These are phyloP conservation scores for Grammomys surdaster DNA, from an alignment of 2,113 vertebrate genomes.

Conservation along the genomic window DNA sequence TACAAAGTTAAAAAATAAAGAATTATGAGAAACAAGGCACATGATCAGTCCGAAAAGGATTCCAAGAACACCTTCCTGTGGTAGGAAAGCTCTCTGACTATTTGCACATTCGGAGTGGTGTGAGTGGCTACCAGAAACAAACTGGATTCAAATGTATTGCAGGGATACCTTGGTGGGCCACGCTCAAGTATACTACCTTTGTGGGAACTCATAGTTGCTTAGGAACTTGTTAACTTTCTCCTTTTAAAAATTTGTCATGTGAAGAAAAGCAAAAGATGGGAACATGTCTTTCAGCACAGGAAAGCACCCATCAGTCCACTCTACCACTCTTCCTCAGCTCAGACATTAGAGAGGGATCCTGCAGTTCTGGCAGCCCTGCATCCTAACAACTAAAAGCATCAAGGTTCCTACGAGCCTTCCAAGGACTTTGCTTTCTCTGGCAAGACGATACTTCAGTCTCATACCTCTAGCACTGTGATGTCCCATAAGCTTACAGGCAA, in stretches of 20 bases:
- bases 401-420: background rate
- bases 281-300: background rate
- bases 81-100: background rate
- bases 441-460: background rate
- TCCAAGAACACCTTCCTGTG: background rate
- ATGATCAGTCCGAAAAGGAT: background rate
- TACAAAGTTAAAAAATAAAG: slow-evolving; percentile 28
- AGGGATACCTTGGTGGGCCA: background rate
- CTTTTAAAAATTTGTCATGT: background rate
- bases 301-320: background rate
- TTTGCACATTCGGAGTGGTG: background rate
- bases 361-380: too few species aligned
- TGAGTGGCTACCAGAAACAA: background rate
- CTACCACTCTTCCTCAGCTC: background rate
- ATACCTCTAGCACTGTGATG: background rate
- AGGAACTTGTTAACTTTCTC: background rate
- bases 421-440: background rate
- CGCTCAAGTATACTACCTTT: background rate
- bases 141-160: background rate
- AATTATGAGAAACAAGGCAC: background rate
- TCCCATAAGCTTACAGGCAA: background rate
- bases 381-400: background rate
- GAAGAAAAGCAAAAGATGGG: background rate
- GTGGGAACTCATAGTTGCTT: background rate
- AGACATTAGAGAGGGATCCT: background rate